A percentile compares a stretch with the other conserved stretches of the same genome.
Conservation (phyloP, 2,888 invertebrate species). For the Iphiclides podalirius region DNA sequence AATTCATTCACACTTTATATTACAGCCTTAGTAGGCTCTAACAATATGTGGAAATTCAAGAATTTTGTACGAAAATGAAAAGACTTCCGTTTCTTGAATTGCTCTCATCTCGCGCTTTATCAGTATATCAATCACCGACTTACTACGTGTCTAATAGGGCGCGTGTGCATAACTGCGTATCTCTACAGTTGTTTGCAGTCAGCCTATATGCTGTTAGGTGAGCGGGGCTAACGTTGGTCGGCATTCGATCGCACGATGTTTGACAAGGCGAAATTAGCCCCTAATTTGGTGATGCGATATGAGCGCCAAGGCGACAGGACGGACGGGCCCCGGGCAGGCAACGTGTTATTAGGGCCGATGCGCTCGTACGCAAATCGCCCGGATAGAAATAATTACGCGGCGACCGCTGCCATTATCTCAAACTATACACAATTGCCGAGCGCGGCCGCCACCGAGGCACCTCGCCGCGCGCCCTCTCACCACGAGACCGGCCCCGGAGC, state of each 20-base stretch:
- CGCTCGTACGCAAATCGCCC: constrained; percentile 40
- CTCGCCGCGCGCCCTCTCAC: not conserved
- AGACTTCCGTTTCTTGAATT: too few species aligned
- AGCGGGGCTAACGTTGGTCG: not conserved
- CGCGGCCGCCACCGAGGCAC: constrained; percentile 33
- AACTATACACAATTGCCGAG: constrained; percentile 69
- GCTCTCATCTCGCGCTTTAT: too few species aligned
- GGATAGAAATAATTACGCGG: constrained; percentile 67
- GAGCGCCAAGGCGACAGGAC: constrained; percentile 10
- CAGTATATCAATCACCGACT: too few species aligned
- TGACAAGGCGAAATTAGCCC: constrained; percentile 15
- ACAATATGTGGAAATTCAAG: too few species aligned
- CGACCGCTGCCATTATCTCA: constrained; percentile 55
- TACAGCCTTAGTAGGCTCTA: too few species aligned
- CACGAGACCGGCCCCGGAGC: not conserved
- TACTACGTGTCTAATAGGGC: too few species aligned
- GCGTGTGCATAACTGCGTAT: too few species aligned
- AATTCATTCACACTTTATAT: constrained; percentile 7
- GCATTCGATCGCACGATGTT: not conserved
- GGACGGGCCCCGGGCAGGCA: constrained; percentile 11
- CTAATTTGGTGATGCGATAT: constrained; percentile 17
- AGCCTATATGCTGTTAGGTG: not conserved
- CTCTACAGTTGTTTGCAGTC: too few species aligned
- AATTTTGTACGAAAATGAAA: too few species aligned
- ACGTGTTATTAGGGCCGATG: constrained; percentile 33